Conservation (phyloP, 1,140 invertebrate genomes). For the Drosophila baimaii region DNA sequence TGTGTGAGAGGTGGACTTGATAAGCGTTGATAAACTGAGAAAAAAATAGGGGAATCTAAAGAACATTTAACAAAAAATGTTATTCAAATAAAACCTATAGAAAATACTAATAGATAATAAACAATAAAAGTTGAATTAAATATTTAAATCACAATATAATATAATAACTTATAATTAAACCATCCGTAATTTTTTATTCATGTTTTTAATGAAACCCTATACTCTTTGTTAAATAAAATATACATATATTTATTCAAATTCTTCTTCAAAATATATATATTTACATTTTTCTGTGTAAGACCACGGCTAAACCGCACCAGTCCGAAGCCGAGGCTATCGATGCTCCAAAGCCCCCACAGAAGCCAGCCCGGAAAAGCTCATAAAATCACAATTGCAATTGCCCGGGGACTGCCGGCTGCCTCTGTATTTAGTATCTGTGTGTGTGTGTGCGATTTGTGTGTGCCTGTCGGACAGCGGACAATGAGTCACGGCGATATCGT, state of each 20-base stretch:
- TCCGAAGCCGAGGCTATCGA: conserved; percentile 43
- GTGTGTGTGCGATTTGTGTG: conserved; percentile 35
- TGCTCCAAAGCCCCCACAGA: conserved; percentile 41
- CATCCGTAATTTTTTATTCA: fast-evolving
- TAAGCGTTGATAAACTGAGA: conserved; percentile 19
- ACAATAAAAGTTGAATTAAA: neutral
- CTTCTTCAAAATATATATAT: neutral
- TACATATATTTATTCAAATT: neutral
- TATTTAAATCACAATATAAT: no score
- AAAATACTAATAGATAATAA: neutral
- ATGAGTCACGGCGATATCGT: conserved; percentile 63
- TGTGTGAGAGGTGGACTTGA: conserved; percentile 16
- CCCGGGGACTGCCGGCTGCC: conserved; percentile 18
- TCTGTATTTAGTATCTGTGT: conserved; percentile 25
- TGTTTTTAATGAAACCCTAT: no score
- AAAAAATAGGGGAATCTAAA: neutral
- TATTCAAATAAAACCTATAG: no score
- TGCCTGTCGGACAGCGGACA: conserved; percentile 34
- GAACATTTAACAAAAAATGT: neutral
- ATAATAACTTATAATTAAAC: neutral
- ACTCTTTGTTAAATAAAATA: neutral
- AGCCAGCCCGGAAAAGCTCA: conserved; percentile 51
- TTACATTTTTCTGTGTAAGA: conserved; percentile 5
- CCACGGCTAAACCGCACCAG: conserved; percentile 14
- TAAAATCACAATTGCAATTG: conserved; percentile 73